Evolutionary conservation across 2,797 vertebrate genomes (phyloP).

Genomic region (Calcarius lapponicus): DNA sequence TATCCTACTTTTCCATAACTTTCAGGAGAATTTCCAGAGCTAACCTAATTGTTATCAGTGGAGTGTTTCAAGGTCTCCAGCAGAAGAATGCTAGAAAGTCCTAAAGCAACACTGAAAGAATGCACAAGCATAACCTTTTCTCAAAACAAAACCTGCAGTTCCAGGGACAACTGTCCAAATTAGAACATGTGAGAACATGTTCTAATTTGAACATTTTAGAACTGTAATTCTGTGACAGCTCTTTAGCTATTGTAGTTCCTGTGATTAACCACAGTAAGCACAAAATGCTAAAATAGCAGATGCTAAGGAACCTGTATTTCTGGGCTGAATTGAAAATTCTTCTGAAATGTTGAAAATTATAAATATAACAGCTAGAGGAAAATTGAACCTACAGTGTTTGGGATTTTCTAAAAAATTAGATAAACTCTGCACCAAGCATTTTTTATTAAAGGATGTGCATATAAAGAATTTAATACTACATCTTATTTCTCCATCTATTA

Average conservation of each 20-base stretch:
- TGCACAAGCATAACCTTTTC: not conserved
- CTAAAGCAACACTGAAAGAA: not conserved
- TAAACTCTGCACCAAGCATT: not conserved
- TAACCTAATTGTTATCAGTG: not conserved
- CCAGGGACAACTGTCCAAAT: not conserved
- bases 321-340: not conserved
- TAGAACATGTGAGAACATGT: not conserved
- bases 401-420: not conserved
- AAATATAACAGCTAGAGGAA: not conserved
- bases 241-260: not conserved
- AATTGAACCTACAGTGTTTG: not conserved
- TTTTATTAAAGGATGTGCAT: not conserved
- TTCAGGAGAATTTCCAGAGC: not conserved
- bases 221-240: not conserved
- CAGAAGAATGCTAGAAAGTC: not conserved
- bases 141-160: not conserved
- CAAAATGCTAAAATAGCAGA: not conserved
- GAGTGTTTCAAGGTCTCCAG: not conserved
- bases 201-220: not conserved
- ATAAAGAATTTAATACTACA: not conserved
- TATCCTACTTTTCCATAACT: not conserved
- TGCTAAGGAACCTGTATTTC: not conserved
- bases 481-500: not conserved
- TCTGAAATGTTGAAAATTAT: not conserved
- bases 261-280: slow-evolving; percentile 4